Conservation (phyloP, 2,113 vertebrate genomes). For the Recurvirostra avosetta region DNA sequence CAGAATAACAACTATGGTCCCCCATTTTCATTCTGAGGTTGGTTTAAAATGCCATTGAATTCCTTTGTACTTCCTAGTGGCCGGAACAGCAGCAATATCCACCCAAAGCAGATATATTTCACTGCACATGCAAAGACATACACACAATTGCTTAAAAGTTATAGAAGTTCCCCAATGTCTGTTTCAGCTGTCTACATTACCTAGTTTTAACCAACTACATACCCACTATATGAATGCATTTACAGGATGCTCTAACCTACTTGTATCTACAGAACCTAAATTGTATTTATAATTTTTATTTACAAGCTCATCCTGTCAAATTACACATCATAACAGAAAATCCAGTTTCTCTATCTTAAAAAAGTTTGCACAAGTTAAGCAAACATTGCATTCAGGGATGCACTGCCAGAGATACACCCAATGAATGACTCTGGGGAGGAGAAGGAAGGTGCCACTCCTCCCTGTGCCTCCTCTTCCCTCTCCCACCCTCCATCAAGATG, state of each 20-base stretch:
- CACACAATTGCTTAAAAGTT: neutral
- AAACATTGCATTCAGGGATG: fast-evolving
- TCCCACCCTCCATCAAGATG: neutral
- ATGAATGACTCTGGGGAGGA: neutral
- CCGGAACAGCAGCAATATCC: neutral
- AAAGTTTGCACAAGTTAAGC: neutral
- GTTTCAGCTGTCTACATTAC: neutral
- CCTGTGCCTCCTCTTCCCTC: neutral
- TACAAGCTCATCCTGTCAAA: conserved; percentile 26
- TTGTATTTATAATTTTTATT: conserved; percentile 21
- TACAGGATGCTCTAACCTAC: neutral
- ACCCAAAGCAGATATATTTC: neutral
- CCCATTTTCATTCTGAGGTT: neutral
- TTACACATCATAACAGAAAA: conserved; percentile 17
- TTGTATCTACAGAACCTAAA: conserved; percentile 1
- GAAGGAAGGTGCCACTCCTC: neutral
- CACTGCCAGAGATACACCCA: neutral
- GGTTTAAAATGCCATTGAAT: neutral
- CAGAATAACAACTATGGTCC: neutral
- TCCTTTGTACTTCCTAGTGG: neutral
- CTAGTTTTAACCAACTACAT: neutral
- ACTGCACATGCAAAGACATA: neutral
- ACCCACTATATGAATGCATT: neutral
- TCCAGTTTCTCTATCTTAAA: conserved; percentile 1
- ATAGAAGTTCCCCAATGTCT: neutral